Base-by-base conservation (phyloP, 2,113 vertebrate genomes). In the Thamnaconus septentrionalis region DNA sequence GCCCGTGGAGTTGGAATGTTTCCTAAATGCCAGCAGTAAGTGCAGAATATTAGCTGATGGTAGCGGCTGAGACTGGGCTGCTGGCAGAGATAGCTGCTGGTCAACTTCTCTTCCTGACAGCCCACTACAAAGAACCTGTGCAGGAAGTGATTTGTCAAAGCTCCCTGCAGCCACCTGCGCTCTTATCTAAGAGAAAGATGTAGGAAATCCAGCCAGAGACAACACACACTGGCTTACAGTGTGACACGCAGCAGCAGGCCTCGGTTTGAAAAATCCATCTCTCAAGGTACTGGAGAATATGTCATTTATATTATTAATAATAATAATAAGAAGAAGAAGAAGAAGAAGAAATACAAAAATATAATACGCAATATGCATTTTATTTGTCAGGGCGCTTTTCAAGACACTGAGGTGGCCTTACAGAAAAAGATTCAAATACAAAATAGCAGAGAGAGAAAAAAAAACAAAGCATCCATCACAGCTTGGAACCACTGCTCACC, bases 11-110 rank as follows among this genome's bases (percentile, higher is more conserved):
- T 81, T 60, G 46, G 66, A 59, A 71, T 72, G 80, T 59, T 87
- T 89, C 81, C 85, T 81, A 91, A 92, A 92, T 92, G 90, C 86
- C 89, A 92, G 78, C 81, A 78, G 88, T 89, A 90, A 91, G 87
- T 87, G 85, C 79, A 85, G 76, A 86, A 80, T 79, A 78, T 79
- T 76, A 84, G 80, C 82, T 85, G 85, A 88, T 84, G 70, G 12
- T 41, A 73, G 68, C 8, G 49, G 67, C 56, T 43, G 46, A 81
- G 77, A 78, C 77, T 84, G 76, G 78, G 75, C 82, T 87, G 79
- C 59, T 42, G 41, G 55, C 72, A 51, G 64, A 84, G 83, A 86
- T 80, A 79, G 69, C 59, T 43, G 59, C 67, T 6, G 62, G 82
- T 79, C 66, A 70, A 45, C 56, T 53, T 42, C 63, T 78, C 72